A percentile compares a stretch with the other conserved stretches of the same genome.
These are phyloP conservation scores for Nephotettix cincticeps DNA, from an alignment of 1,140 invertebrate species.

Conservation along the genomic window DNA sequence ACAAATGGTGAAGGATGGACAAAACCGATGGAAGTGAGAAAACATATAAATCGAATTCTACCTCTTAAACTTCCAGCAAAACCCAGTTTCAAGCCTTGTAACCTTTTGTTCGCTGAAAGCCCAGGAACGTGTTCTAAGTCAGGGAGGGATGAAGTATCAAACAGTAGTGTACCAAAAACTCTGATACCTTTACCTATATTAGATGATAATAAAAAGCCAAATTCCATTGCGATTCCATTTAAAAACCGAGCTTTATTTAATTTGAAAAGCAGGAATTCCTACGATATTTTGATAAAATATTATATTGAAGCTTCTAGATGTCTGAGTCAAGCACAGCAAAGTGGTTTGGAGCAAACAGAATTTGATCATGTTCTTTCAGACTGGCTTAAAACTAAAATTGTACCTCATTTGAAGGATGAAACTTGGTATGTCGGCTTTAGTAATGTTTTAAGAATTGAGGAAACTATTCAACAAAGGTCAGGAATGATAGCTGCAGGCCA, in stretches of 20 bases:
- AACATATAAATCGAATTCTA: constrained; percentile 13
- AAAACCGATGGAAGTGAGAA: constrained; percentile 21
- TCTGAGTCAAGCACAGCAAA: not conserved
- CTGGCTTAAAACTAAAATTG: constrained; percentile 11
- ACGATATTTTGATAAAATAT: constrained; percentile 30
- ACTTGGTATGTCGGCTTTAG: constrained; percentile 27
- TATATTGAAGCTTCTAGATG: constrained; percentile 25
- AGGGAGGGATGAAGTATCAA: not conserved
- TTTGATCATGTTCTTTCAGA: constrained; percentile 8
- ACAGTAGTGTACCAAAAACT: not conserved
- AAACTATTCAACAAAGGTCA: constrained; percentile 10
- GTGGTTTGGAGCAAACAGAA: not conserved
- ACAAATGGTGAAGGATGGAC: constrained; percentile 36
- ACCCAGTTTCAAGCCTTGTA: not conserved
- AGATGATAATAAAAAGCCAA: constrained; percentile 28
- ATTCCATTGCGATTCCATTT: constrained; percentile 34
- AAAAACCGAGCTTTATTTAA: constrained; percentile 28
- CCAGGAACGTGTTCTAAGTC: not conserved
- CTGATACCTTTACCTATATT: constrained; percentile 32
- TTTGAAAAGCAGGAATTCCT: constrained; percentile 17
- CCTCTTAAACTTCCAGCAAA: not conserved
- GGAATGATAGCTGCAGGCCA: not conserved
- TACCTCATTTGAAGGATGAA: constrained; percentile 25
- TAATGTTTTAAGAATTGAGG: constrained; percentile 23
- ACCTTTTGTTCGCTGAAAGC: not conserved